phyloP scores from a whole-genome alignment of 2,113 vertebrate species.

The Barbus barbus region DNA sequence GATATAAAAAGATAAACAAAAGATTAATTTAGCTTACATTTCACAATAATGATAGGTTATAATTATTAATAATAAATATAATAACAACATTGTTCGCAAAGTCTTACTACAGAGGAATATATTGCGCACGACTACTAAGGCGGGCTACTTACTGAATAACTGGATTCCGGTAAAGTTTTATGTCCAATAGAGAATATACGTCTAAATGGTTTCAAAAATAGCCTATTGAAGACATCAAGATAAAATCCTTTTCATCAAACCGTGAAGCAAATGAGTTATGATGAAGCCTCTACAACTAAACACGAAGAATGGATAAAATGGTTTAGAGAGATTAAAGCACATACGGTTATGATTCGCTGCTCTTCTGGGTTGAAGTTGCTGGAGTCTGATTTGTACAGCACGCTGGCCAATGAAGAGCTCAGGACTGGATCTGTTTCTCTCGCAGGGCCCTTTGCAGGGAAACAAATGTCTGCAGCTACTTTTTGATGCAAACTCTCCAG shows the following conservation, averaged over 20 bases:
- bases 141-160: conserved; percentile 47
- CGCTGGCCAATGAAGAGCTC: conserved; percentile 76
- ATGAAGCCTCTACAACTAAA: conserved; percentile 45
- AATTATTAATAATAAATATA: no score
- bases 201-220: conserved; percentile 22
- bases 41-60: no score
- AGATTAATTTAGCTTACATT: no score
- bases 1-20: background rate
- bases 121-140: conserved; percentile 40
- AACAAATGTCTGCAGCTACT: conserved; percentile 95
- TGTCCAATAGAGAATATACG: conserved; percentile 35
- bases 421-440: conserved; percentile 87
- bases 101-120: background rate
- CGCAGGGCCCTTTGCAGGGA: conserved; percentile 88
- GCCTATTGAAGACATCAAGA: conserved; percentile 14
- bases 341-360: conserved; percentile 73
- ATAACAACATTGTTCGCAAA: background rate
- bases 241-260: conserved; percentile 34
- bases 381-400: conserved; percentile 78
- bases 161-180: conserved; percentile 18
- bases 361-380: conserved; percentile 71
- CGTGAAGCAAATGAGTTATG: conserved; percentile 30
- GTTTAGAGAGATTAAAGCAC: conserved; percentile 63
- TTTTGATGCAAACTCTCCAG: conserved; percentile 97
- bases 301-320: conserved; percentile 49